Conservation (phyloP, 2,113 vertebrate genomes). For the Ageneiosus marmoratus region DNA sequence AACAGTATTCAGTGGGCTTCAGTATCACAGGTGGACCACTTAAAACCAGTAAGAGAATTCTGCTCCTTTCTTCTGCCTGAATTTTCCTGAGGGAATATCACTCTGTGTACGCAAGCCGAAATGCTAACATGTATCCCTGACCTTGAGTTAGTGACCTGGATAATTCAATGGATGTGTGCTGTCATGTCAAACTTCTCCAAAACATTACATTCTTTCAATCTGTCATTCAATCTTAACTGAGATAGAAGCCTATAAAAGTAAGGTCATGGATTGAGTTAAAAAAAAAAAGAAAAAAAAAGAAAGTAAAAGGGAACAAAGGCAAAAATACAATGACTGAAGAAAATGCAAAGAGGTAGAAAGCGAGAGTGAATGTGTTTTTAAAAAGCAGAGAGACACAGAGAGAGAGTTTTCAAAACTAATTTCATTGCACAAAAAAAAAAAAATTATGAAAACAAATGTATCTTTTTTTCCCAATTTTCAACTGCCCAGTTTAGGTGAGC, state of each 20-base stretch:
- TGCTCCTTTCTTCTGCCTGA: not conserved
- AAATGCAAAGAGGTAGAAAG: not conserved
- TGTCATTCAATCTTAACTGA: not conserved
- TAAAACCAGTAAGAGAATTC: not conserved
- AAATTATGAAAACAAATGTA: too few relatives aligned
- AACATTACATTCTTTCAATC: not conserved
- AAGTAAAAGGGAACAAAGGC: not conserved
- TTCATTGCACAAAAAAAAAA: not conserved
- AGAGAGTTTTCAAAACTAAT: not conserved
- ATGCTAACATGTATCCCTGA: not conserved
- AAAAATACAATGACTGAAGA: not conserved
- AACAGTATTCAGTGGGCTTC: not conserved
- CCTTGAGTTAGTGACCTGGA: conserved; percentile 14
- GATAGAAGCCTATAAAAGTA: not conserved
- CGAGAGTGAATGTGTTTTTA: not conserved
- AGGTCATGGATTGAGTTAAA: not conserved
- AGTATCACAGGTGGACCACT: not conserved
- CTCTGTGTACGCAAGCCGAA: not conserved
- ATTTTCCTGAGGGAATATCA: not conserved
- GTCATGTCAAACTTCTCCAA: conserved; percentile 9
- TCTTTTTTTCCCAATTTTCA: not conserved
- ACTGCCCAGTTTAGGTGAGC: not conserved
- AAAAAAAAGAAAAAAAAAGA: not conserved
- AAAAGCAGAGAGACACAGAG: not conserved
- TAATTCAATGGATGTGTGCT: not conserved